Evolutionary conservation across 2,797 vertebrate species (phyloP).

Genomic region (Hydrophis major): DNA sequence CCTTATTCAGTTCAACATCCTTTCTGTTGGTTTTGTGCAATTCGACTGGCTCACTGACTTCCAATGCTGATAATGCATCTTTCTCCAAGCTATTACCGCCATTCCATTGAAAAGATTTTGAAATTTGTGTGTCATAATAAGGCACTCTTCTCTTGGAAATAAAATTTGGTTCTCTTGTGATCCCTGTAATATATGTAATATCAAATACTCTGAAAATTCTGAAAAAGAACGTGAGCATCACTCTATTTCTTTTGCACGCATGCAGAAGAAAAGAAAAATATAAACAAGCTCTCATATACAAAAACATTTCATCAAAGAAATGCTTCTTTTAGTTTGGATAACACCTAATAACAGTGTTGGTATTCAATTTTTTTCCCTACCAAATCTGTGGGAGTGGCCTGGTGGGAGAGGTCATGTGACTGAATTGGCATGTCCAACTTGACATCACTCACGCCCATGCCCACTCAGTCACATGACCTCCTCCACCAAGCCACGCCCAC

Average conservation of each 20-base stretch:
- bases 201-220: background rate
- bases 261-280: background rate
- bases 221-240: background rate
- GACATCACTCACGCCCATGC: too few species aligned
- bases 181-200: constrained; percentile 69
- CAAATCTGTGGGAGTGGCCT: too few species aligned
- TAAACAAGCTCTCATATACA: background rate
- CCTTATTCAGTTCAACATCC: constrained; percentile 50
- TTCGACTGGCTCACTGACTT: constrained; percentile 31
- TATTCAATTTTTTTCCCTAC: too few species aligned
- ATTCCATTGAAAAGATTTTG: constrained; percentile 76
- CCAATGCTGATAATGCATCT: constrained; percentile 38
- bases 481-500: too few species aligned
- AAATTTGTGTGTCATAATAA: constrained; percentile 74
- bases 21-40: constrained; percentile 40
- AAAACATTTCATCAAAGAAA: background rate
- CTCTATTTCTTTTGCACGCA: background rate
- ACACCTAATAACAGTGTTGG: background rate
- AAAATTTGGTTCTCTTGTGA: constrained; percentile 80
- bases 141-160: constrained; percentile 80
- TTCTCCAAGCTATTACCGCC: constrained; percentile 47
- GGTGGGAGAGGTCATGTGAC: too few species aligned
- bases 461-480: too few species aligned
- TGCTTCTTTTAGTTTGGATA: background rate
- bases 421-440: too few species aligned